A percentile compares a stretch with the other conserved stretches of the same genome.
Evolutionary conservation across 2,797 vertebrate genomes (phyloP).

Genomic region (Bovichtus diacanthus): DNA sequence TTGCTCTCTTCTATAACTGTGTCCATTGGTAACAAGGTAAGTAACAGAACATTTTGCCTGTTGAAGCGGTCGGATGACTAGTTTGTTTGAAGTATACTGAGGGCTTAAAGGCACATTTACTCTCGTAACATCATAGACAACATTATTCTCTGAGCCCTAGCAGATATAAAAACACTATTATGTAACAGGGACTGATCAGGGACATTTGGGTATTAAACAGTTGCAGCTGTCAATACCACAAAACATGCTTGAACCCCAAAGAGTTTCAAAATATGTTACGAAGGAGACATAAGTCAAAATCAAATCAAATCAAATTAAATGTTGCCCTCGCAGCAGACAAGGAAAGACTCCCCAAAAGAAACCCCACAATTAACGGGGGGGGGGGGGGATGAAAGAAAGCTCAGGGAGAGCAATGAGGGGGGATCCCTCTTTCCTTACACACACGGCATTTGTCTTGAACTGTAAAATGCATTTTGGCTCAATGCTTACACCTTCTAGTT

Average conservation of each 20-base stretch:
- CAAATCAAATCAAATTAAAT: too few species aligned
- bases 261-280: slow-evolving; percentile 14
- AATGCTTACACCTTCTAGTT: neutral
- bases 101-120: neutral
- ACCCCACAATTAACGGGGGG: too few species aligned
- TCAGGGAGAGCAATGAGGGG: too few species aligned
- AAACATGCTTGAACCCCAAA: neutral
- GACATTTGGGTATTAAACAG: neutral
- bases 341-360: too few species aligned
- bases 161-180: neutral
- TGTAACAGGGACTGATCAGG: neutral
- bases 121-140: too few species aligned
- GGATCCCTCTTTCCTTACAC: neutral
- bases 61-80: neutral
- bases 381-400: too few species aligned
- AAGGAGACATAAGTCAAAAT: slow-evolving; percentile 14
- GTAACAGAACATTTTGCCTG: neutral
- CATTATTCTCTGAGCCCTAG: neutral
- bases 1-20: neutral
- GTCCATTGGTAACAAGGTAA: too few species aligned
- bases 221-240: neutral
- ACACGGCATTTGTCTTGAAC: slow-evolving; percentile 13
- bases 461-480: neutral
- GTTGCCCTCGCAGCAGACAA: too few species aligned
- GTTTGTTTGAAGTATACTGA: neutral